These are phyloP conservation scores for Dicranocentrus wangi DNA, from an alignment of 2,888 invertebrate genomes.

Conservation along the genomic window DNA sequence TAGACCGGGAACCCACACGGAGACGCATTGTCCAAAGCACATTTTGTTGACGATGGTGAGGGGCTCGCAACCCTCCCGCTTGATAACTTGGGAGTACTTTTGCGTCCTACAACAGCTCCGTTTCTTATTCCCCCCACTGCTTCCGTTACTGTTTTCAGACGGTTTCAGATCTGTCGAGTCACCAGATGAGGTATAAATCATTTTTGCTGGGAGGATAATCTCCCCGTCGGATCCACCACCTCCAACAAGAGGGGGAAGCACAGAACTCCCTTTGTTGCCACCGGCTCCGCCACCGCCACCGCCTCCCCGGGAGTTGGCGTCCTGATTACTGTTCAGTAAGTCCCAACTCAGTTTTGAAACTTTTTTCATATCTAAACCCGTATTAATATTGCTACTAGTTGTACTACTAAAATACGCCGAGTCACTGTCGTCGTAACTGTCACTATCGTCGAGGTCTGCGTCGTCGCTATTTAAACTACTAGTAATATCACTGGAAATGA, in stretches of 20 bases:
- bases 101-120: conserved; percentile 71
- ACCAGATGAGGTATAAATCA: conserved; percentile 70
- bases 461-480: conserved; percentile 62
- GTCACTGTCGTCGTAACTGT: conserved; percentile 60
- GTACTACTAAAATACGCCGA: conserved; percentile 51
- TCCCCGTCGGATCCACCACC: conserved; percentile 59
- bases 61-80: conserved; percentile 71
- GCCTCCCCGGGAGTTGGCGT: conserved; percentile 36
- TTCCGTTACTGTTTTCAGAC: conserved; percentile 21
- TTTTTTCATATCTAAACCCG: conserved; percentile 65
- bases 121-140: conserved; percentile 51
- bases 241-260: not conserved
- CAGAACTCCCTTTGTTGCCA: conserved; percentile 9
- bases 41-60: conserved; percentile 70
- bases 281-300: conserved; percentile 22
- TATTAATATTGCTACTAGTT: conserved; percentile 44
- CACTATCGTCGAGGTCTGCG: conserved; percentile 48
- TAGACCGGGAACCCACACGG: conserved; percentile 72
- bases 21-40: conserved; percentile 72
- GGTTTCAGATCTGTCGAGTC: conserved; percentile 60
- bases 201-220: conserved; percentile 70
- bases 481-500: conserved; percentile 67
- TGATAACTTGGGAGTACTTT: conserved; percentile 71
- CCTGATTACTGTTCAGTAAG: conserved; percentile 69
- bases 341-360: conserved; percentile 72